Base-by-base conservation (phyloP, 2,888 invertebrate genomes). In the Tipula confusa region DNA sequence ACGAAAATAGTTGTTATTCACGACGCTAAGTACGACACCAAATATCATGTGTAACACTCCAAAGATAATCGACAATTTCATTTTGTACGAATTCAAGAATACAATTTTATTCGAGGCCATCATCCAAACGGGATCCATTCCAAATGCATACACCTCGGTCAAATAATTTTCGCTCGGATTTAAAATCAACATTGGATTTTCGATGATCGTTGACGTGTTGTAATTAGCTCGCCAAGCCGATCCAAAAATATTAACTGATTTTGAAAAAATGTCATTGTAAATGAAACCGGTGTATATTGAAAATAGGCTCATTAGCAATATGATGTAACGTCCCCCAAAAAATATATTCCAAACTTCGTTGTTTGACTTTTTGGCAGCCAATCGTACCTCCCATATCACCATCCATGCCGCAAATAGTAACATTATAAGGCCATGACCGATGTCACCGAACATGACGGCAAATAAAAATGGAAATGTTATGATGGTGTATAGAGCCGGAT, bases 271-370 rank as follows among this genome's bases (percentile, higher is more conserved):
- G 89, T 99, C 99, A 90, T 99, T 99, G 91, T 99, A 99, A 85
- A 99, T 95, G n/a, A 98, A 88, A 0, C 99, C 99, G 2, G 99
- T 98, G 91, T 99, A 99, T 90, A 98, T 94, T 0, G 98, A 98
- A 91, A 99, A 99, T 11, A 96, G 84, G 0, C 98, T 98, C 99
- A 99, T 99, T 80, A 99, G 91, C 6, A 98, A 91, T 83, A 99
- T 96, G 85, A 99, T 97, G 91, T 99, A 99, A 83, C 99, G 96
- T 1, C 99, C 99, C 85, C 96, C 96, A 90, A 98, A 98, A 92
- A 99, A 98, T 86, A 98, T 98, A 88, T 94, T 96, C 95, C 97
- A 98, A 85, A 99, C 98, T 95, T 97, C 96, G 88, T 93, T 94
- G 87, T 90, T 92, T 11, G 93, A 91, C 86, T 94, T 95, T 87